Base-by-base conservation (phyloP, 1,140 invertebrate species). In the Aplysia californica region DNA sequence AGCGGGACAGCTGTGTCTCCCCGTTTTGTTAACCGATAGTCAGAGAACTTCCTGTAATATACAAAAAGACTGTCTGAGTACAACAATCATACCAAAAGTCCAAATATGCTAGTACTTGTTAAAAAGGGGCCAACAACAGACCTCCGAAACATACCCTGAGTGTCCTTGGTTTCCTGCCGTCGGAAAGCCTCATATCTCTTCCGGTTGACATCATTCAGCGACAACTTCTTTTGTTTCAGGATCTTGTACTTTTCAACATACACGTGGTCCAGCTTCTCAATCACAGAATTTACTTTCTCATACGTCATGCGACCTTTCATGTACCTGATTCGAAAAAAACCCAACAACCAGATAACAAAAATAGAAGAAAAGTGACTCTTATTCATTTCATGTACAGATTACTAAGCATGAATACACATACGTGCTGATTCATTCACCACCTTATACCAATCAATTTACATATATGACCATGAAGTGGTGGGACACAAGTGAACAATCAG, bases 291-390 rank as follows among this genome's bases (percentile, higher is more conserved):
- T 2, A 87, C 75, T 44, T 85, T 79, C 23, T 84, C 81, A 68
- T 87, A 87, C 1, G 77, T 82, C 39, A 88, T 61, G 21, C 87
- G 78, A 20, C 87, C 87, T 71, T 87, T 88, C 83, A 88, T 86
- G 67, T 89, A 89, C 59, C 87, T 89, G 65, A 2, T 77, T 79
- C 26, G 76, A 23, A 65, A n/a, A 65, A 23, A 50, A 55, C 50
- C 5, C 3, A 66, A n/a, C n/a, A n/a, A n/a, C n/a, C n/a, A n/a
- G n/a, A n/a, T n/a, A n/a, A n/a, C n/a, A n/a, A n/a, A n/a, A n/a
- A n/a, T n/a, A n/a, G n/a, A n/a, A n/a, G n/a, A n/a, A n/a, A n/a
- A n/a, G n/a, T n/a, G n/a, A n/a, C n/a, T n/a, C n/a, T n/a, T n/a
- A n/a, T n/a, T n/a, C n/a, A n/a, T n/a, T 33, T 26, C 15, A 18